Evolutionary conservation across 1,140 invertebrate genomes (phyloP).

Genomic region (Ceratina australensis): DNA sequence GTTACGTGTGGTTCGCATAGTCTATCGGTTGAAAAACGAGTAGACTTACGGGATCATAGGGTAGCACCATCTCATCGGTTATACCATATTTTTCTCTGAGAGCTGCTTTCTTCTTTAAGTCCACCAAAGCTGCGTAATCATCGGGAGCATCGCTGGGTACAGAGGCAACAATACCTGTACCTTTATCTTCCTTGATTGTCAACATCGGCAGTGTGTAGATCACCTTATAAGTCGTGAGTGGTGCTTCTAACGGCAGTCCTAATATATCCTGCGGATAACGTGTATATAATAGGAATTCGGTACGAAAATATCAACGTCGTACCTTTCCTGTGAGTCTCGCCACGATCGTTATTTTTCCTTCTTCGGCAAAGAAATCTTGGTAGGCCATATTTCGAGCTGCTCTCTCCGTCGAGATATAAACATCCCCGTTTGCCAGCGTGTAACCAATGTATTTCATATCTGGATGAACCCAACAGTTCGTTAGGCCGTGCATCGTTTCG

Average conservation of each 20-base stretch:
- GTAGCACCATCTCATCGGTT: constrained; percentile 95
- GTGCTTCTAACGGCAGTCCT: constrained; percentile 90
- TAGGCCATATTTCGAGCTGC: constrained; percentile 97
- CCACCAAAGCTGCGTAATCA: constrained; percentile 96
- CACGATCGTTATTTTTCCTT: constrained; percentile 89
- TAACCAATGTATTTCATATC: constrained; percentile 96
- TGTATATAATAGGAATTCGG: constrained; percentile 7
- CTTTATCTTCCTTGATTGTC: constrained; percentile 98
- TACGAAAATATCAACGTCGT: constrained; percentile 6
- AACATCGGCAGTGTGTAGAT: constrained; percentile 99
- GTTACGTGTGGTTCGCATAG: constrained; percentile 13
- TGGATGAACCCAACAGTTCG: constrained; percentile 98
- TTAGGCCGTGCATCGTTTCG: constrained; percentile 99
- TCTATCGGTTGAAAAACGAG: too few relatives aligned
- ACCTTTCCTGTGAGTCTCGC: constrained; percentile 87
- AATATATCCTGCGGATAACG: constrained; percentile 82
- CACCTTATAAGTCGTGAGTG: constrained; percentile 88
- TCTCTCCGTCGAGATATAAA: constrained; percentile 93
- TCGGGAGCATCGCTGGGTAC: constrained; percentile 99
- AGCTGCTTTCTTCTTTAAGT: constrained; percentile 96
- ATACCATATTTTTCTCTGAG: constrained; percentile 97
- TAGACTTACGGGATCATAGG: constrained; percentile 86
- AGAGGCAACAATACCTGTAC: constrained; percentile 98
- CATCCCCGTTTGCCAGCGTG: constrained; percentile 83
- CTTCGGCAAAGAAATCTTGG: constrained; percentile 92